phyloP scores from a whole-genome alignment of 2,888 invertebrate species.

The Metallyticus violacea region DNA sequence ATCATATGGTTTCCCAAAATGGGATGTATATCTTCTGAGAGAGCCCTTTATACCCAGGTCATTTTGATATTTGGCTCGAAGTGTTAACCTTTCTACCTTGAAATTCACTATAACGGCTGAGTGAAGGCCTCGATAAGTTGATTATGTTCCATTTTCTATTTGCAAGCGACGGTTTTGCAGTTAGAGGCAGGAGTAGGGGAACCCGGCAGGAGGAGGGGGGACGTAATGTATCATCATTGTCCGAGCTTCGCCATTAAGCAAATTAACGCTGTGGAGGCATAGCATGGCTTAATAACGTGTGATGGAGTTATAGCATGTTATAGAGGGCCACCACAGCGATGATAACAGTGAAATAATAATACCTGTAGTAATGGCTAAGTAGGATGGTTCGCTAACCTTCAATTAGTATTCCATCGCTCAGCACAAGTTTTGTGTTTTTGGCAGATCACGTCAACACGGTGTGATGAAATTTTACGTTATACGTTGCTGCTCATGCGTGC shows the following conservation, averaged over 20 bases:
- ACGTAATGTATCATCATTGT: conserved; percentile 21
- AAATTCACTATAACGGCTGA: not conserved
- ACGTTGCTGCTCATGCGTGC: not conserved
- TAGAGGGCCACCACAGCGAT: not conserved
- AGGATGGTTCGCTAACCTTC: not conserved
- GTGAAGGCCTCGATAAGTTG: not conserved
- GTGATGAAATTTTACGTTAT: not conserved
- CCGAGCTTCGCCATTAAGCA: conserved; percentile 21
- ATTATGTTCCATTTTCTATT: conserved; percentile 11
- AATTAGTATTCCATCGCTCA: not conserved
- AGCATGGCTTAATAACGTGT: conserved; percentile 1
- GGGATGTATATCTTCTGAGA: not conserved
- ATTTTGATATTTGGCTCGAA: not conserved
- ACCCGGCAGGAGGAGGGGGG: not conserved
- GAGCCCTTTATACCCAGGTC: too few relatives aligned
- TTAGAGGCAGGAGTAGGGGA: not conserved
- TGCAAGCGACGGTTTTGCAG: not conserved
- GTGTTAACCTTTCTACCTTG: not conserved
- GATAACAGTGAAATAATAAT: not conserved
- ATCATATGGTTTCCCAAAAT: not conserved
- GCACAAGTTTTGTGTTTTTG: not conserved
- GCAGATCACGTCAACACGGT: not conserved
- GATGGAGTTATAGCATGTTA: conserved; percentile 12
- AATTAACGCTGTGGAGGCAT: conserved; percentile 10
- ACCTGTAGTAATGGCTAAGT: not conserved